Percentiles rank a stretch among this genome's conserved stretches.
phyloP scores from a whole-genome alignment of 2,888 invertebrate species.

The Myopa tessellatipennis region DNA sequence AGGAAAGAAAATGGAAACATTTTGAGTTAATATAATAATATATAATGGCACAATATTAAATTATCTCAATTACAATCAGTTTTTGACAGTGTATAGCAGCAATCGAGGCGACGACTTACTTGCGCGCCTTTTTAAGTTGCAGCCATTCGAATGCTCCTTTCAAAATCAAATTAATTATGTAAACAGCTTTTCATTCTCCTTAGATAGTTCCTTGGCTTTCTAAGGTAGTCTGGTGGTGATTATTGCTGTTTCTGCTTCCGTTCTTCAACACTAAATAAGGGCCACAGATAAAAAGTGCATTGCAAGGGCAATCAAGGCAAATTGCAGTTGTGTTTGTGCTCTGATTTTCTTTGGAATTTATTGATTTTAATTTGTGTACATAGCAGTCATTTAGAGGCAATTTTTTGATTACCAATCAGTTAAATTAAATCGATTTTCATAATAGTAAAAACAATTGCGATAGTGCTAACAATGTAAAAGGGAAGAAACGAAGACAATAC shows the following conservation, averaged over 20 bases:
- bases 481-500: too few relatives aligned
- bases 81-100: neutral
- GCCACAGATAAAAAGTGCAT: slow-evolving; percentile 24
- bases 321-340: slow-evolving; percentile 28
- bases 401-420: neutral
- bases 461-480: too few relatives aligned
- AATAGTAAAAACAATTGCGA: too few relatives aligned
- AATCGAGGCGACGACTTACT: neutral
- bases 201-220: slow-evolving; percentile 39
- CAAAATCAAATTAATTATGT: slow-evolving; percentile 55
- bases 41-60: too few relatives aligned
- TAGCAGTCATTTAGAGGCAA: neutral
- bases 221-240: neutral
- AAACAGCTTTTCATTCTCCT: slow-evolving; percentile 55
- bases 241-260: slow-evolving; percentile 29
- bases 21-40: too few relatives aligned
- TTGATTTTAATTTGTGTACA: slow-evolving; percentile 31
- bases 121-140: slow-evolving; percentile 40
- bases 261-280: slow-evolving; percentile 32
- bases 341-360: slow-evolving; percentile 33
- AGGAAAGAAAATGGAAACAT: too few relatives aligned
- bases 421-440: neutral
- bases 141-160: slow-evolving; percentile 46
- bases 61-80: too few relatives aligned
- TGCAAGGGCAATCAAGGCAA: slow-evolving; percentile 26